Conservation (phyloP, 2,113 vertebrate genomes). For the Turdus rufiventris region DNA sequence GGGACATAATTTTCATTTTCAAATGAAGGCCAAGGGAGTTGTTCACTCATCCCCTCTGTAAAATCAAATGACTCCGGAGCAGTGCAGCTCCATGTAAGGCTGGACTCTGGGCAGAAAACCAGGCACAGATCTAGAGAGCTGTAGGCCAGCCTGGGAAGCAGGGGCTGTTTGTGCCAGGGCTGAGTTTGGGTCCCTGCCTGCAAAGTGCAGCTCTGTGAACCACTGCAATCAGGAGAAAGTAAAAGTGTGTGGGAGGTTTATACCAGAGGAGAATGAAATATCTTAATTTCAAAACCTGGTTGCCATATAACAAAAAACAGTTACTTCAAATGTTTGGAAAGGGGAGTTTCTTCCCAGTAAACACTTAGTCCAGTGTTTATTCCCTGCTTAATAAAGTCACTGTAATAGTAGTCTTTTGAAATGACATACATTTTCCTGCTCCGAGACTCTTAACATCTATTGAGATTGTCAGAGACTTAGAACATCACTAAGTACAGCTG, state of each 20-base stretch:
- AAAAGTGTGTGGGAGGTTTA: neutral
- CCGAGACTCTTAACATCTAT: neutral
- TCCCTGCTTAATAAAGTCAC: neutral
- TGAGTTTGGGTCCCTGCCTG: neutral
- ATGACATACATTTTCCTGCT: neutral
- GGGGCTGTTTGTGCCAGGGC: neutral
- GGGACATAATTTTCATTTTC: neutral
- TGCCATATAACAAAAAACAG: neutral
- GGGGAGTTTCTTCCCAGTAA: neutral
- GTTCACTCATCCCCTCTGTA: neutral
- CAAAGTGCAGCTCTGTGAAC: neutral
- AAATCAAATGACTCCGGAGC: neutral
- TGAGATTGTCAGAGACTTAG: neutral
- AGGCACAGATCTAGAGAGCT: rapidly evolving
- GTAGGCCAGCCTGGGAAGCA: neutral
- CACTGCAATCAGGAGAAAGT: neutral
- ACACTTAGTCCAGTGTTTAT: neutral
- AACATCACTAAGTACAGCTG: neutral
- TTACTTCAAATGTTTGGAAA: neutral
- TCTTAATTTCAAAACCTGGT: neutral
- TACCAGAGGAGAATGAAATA: neutral
- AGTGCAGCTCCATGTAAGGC: neutral
- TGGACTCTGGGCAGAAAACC: neutral
- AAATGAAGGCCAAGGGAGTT: neutral
- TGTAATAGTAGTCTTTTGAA: neutral